phyloP scores from a whole-genome alignment of 2,113 vertebrate species.

The Charadrius vociferus region DNA sequence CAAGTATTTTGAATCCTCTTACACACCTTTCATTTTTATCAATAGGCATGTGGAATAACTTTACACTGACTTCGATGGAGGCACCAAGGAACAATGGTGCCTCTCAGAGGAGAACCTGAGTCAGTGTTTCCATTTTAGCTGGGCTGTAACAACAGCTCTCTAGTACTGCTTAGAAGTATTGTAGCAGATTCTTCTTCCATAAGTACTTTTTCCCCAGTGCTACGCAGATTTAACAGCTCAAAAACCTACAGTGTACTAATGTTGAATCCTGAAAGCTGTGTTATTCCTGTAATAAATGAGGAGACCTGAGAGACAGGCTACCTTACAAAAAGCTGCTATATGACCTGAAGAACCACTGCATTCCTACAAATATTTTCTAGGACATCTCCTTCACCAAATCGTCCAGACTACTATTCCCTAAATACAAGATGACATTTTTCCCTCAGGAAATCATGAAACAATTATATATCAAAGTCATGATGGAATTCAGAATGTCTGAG shows the following conservation, averaged over 20 bases:
- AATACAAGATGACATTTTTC: neutral
- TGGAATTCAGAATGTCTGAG: neutral
- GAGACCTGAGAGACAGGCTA: neutral
- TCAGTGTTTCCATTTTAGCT: neutral
- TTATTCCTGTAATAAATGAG: neutral
- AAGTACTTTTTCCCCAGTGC: neutral
- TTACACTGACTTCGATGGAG: neutral
- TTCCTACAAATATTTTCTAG: neutral
- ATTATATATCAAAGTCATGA: neutral
- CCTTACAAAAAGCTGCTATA: neutral
- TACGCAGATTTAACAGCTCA: neutral
- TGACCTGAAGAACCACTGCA: neutral
- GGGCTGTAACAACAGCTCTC: neutral
- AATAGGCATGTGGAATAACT: neutral
- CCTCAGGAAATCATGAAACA: neutral
- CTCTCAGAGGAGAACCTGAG: neutral
- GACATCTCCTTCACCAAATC: neutral
- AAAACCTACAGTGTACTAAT: neutral
- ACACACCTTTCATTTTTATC: neutral
- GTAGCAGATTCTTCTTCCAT: neutral
- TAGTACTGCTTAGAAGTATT: neutral
- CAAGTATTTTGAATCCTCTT: neutral
- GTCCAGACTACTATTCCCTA: neutral
- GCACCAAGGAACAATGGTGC: neutral
- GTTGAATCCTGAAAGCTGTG: neutral